Evolutionary conservation across 1,140 invertebrate species (phyloP), one percentile per base, ranked within the genome.

Genomic region (Subanguina moxae): DNA sequence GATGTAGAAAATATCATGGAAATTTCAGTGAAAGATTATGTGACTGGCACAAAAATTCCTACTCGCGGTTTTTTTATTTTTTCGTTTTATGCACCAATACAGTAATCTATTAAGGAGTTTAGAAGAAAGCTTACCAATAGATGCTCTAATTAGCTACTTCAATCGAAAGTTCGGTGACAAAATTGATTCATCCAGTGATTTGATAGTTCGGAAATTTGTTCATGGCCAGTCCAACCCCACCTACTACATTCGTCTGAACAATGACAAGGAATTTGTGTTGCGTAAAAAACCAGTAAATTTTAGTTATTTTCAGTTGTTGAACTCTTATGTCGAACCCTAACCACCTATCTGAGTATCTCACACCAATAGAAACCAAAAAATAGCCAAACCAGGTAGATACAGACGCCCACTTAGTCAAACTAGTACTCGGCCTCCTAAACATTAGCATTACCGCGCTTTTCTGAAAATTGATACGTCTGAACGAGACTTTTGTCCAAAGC

Each of bases 211-310:
- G 30, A 79, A 76, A 62, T 85, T 83, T 73, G 71, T 79, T 57
- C 84, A 85, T 77, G 84, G 84, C 8, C 84, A 85, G 73, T 85
- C 85, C 0, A 85, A 85, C 66, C 84, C 84, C n/a, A 85, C 84
- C 0, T 85, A 84, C 65, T 84, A 82, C 64, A 70, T 85, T 7
- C 67, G 70, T 38, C 82, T 83, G 71, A n/a, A 28, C 3, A 84
- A 67, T n/a, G 81, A 78, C 15, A 76, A 76, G 64, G 74, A 84
- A 58, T 68, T 85, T 38, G 84, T 85, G 17, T 76, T 85, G 0
- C 71, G 84, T n/a, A 85, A 85, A 67, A 85, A 85, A 75, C 84
- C 84, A 30, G 84, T 85, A 72, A 76, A 78, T 78, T 57, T 21
- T 32, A 11, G 8, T 66, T 27, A 7, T 21, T 52, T 1, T 52